Evolutionary conservation across 2,888 invertebrate species (phyloP).

Genomic region (Omphaloscelis lunosa): DNA sequence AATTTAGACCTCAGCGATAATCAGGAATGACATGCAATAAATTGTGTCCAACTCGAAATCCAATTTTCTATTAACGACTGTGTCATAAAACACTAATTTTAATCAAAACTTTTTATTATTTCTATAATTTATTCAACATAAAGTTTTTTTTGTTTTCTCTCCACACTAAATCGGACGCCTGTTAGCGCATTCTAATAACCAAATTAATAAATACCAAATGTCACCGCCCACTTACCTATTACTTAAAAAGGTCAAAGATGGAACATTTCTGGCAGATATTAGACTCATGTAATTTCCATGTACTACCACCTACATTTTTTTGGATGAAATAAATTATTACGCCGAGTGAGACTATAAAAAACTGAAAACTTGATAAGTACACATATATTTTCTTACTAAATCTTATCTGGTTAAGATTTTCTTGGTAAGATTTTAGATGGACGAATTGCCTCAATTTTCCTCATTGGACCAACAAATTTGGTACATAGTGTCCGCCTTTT

Average conservation of each 20-base stretch:
- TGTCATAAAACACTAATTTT: constrained; percentile 51
- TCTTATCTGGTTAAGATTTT: neutral
- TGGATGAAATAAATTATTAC: constrained; percentile 20
- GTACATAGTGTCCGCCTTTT: neutral
- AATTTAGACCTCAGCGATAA: constrained; percentile 50
- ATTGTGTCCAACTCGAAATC: constrained; percentile 38
- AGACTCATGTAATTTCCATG: constrained; percentile 39
- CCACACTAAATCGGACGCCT: constrained; percentile 28
- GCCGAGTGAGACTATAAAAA: neutral
- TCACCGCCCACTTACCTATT: constrained; percentile 49
- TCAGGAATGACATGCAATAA: constrained; percentile 46
- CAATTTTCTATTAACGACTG: constrained; percentile 51
- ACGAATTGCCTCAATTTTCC: neutral
- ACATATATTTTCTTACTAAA: neutral
- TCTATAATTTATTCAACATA: constrained; percentile 54
- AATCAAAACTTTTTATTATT: constrained; percentile 57
- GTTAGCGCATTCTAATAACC: constrained; percentile 48
- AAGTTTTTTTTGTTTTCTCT: constrained; percentile 30
- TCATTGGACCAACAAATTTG: neutral
- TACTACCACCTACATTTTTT: constrained; percentile 34
- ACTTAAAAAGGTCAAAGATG: constrained; percentile 47
- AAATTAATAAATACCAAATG: constrained; percentile 56
- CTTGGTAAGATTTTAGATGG: neutral
- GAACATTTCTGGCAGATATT: constrained; percentile 22
- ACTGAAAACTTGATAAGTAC: neutral